A percentile compares a stretch with the other conserved stretches of the same genome.
phyloP scores from a whole-genome alignment of 1,140 invertebrate species.

The Heliconius melpomene region DNA sequence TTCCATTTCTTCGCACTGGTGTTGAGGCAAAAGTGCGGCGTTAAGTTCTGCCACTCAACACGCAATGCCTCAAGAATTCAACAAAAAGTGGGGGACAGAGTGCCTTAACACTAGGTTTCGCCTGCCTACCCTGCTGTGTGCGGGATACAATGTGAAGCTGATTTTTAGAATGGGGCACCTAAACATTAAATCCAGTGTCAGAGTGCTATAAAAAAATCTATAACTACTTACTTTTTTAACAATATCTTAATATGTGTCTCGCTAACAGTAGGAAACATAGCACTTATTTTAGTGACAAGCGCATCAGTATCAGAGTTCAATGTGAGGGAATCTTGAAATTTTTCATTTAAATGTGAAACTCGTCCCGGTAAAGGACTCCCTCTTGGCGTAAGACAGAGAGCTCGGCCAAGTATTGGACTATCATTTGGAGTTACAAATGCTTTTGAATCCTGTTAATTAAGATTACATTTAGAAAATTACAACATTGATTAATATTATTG shows the following conservation, averaged over 20 bases:
- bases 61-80: no score
- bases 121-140: no score
- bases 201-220: neutral
- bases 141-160: no score
- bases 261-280: constrained; percentile 95
- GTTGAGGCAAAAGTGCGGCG: no score
- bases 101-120: no score
- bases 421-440: constrained; percentile 72
- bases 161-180: no score
- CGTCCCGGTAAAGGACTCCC: constrained; percentile 73
- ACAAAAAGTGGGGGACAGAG: no score
- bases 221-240: constrained; percentile 90
- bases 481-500: no score
- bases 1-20: no score
- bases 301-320: constrained; percentile 85
- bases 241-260: constrained; percentile 93
- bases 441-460: constrained; percentile 51
- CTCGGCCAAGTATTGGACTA: constrained; percentile 77
- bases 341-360: constrained; percentile 79
- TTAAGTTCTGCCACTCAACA: no score
- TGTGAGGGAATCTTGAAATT: constrained; percentile 86
- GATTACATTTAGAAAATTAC: neutral
- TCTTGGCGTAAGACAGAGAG: constrained; percentile 79
- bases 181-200: neutral
- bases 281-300: constrained; percentile 90